Evolutionary conservation across 2,888 invertebrate species (phyloP).

Genomic region (Lordiphosa fenestrarum): DNA sequence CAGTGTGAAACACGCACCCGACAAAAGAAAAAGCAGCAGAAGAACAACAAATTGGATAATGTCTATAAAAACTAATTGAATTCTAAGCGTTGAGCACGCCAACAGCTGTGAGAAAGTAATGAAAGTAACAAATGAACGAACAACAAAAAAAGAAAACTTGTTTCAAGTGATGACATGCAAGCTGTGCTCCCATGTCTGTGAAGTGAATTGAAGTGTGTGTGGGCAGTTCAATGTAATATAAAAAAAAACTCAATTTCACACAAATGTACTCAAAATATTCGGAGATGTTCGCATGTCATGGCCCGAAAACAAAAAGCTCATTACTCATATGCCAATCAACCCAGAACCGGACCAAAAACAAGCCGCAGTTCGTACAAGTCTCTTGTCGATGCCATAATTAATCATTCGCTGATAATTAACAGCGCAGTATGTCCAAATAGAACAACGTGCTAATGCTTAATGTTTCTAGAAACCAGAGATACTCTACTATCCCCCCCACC

Average conservation of each 20-base stretch:
- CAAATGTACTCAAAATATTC: slow-evolving; percentile 45
- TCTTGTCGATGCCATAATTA: slow-evolving; percentile 65
- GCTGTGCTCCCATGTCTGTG: slow-evolving; percentile 37
- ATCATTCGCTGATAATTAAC: slow-evolving; percentile 73
- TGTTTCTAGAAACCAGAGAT: slow-evolving; percentile 40
- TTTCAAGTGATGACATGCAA: slow-evolving; percentile 69
- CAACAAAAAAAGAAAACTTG: slow-evolving; percentile 35
- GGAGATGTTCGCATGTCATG: slow-evolving; percentile 43
- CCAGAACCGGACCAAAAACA: slow-evolving; percentile 22
- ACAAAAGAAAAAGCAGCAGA: slow-evolving; percentile 10
- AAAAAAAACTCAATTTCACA: slow-evolving; percentile 59
- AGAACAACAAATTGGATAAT: slow-evolving; percentile 71
- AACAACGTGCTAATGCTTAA: slow-evolving; percentile 67
- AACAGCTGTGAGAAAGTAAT: slow-evolving; percentile 64
- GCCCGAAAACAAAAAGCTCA: slow-evolving; percentile 68
- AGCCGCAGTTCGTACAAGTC: slow-evolving; percentile 43
- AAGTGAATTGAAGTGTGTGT: slow-evolving; percentile 28
- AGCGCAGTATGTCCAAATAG: slow-evolving; percentile 61
- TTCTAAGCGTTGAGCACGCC: slow-evolving; percentile 73
- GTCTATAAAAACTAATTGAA: slow-evolving; percentile 75
- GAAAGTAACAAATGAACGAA: slow-evolving; percentile 35
- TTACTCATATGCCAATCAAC: slow-evolving; percentile 74
- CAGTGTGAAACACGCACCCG: slow-evolving; percentile 54
- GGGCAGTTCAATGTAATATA: slow-evolving; percentile 27
- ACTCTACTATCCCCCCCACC: neutral